These are phyloP conservation scores for western clawed frog (Xenopus tropicalis) DNA, from an alignment of 2,113 vertebrate genomes.

Conservation along the genomic window UCB_Xtro_10.0 CM004446.2:114963501-114964000, in stretches of 20 bases:
- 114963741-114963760: background rate
- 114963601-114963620: background rate
- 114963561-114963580: background rate
- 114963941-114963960: too few species aligned
- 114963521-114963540: background rate
- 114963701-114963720: background rate
- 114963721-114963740: slow-evolving; percentile 1
- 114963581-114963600: background rate
- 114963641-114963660: background rate
- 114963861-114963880: too few species aligned
- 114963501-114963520: background rate
- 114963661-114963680: background rate
- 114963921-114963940: too few species aligned
- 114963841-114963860: too few species aligned
- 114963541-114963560: background rate
- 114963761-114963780: too few species aligned
- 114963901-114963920: too few species aligned
- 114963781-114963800: too few species aligned
- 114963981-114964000: too few species aligned
- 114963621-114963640: background rate
- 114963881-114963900: too few species aligned
- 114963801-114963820: too few species aligned
- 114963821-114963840: too few species aligned
- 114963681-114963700: background rate
- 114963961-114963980: too few species aligned